Conservation (phyloP, 2,113 vertebrate species). For the Lota lota region DNA sequence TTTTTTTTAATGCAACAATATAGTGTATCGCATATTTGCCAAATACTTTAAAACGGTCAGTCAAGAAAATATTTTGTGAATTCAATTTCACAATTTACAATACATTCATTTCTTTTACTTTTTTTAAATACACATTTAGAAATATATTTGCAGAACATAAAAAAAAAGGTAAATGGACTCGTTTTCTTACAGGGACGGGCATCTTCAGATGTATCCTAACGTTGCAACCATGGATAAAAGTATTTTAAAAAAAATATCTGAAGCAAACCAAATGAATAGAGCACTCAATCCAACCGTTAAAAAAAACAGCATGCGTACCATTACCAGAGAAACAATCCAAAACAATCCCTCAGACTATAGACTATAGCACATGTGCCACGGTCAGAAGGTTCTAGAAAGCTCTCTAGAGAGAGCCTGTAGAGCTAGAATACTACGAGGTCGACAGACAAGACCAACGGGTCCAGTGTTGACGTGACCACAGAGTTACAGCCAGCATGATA, state of each 20-base stretch:
- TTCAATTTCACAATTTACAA: conserved; percentile 26
- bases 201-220: too few relatives aligned
- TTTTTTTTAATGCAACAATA: conserved; percentile 59
- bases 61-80: conserved; percentile 65
- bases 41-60: conserved; percentile 57
- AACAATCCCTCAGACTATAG: not conserved
- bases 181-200: too few relatives aligned
- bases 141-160: conserved; percentile 42
- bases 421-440: not conserved
- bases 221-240: too few relatives aligned
- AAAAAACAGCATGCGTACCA: conserved; percentile 40
- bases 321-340: conserved; percentile 22
- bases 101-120: conserved; percentile 57
- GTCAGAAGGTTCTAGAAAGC: conserved; percentile 2
- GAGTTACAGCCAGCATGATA: conserved; percentile 13
- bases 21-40: conserved; percentile 33
- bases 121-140: conserved; percentile 29
- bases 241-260: too few relatives aligned
- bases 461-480: conserved; percentile 47
- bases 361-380: not conserved
- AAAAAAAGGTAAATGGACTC: conserved; percentile 1
- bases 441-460: conserved; percentile 25
- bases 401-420: conserved; percentile 2
- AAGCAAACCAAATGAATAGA: not conserved
- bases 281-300: conserved; percentile 10